Conservation (phyloP, 2,888 invertebrate species). For the Buathra laborator region DNA sequence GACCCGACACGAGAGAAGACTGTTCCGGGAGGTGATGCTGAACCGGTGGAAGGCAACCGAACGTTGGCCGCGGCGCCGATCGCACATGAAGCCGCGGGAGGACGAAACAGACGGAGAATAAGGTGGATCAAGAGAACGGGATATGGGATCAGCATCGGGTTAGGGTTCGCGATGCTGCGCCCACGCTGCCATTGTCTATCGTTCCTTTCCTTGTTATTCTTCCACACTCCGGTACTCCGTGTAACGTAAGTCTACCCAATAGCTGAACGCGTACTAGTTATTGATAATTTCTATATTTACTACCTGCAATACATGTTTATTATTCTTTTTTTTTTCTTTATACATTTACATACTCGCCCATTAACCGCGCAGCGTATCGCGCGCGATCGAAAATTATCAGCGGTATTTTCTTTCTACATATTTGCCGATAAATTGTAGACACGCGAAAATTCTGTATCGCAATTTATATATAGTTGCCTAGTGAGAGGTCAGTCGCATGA, state of each 20-base stretch:
- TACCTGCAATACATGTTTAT: slow-evolving; percentile 5
- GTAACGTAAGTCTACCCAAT: slow-evolving; percentile 31
- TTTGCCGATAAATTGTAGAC: not conserved
- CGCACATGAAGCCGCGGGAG: slow-evolving; percentile 49
- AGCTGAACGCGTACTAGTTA: slow-evolving; percentile 12
- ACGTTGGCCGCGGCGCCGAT: slow-evolving; percentile 38
- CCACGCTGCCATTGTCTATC: slow-evolving; percentile 82
- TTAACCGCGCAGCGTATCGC: not conserved
- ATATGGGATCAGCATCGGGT: slow-evolving; percentile 83
- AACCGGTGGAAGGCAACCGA: slow-evolving; percentile 22
- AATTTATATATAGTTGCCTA: not conserved
- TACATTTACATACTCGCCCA: not conserved
- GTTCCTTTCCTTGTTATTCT: slow-evolving; percentile 59
- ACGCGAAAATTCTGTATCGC: not conserved
- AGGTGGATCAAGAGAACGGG: slow-evolving; percentile 76
- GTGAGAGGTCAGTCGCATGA: not conserved
- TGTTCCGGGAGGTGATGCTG: slow-evolving; percentile 72
- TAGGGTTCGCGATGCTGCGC: slow-evolving; percentile 83
- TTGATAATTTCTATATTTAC: slow-evolving; percentile 16
- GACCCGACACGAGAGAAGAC: slow-evolving; percentile 49
- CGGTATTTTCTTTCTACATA: not conserved
- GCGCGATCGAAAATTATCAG: not conserved
- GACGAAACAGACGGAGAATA: slow-evolving; percentile 54
- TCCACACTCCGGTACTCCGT: slow-evolving; percentile 30
- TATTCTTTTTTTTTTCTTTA: not conserved